Evolutionary conservation across 2,888 invertebrate species (phyloP), one percentile per base, ranked within the genome.

Genomic region (Drosophila kambysellisi): DNA sequence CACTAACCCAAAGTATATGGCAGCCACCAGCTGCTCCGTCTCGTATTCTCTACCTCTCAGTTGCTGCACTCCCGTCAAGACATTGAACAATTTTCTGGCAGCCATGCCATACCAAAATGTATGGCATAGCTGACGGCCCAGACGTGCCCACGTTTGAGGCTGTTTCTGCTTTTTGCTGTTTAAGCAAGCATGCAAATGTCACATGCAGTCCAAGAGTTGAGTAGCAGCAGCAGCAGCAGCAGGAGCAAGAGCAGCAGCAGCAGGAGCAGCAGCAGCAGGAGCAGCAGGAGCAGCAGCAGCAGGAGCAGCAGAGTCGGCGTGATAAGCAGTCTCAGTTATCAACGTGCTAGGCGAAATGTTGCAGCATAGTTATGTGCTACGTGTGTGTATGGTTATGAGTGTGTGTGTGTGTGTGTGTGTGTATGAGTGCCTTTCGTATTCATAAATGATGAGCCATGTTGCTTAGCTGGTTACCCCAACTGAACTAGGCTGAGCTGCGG

Each of bases 131-230:
- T 81, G 85, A 81, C 79, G 83, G 72, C 76, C 57, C 74, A 77
- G 66, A 75, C 80, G 67, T 79, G 76, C 73, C 73, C 68, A 58
- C 67, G 65, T 35, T 51, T 56, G 66, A 63, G 66, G 54, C 58
- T 50, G 69, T 56, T 70, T 50, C 63, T 77, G 70, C 74, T 71
- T 70, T 80, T 77, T 88, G 78, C 89, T 88, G 88, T 86, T 89
- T 79, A 88, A 88, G 86, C 86, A 89, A 84, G 82, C 89, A 90
- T 90, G 86, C 88, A 86, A 85, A 89, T 87, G 83, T 88, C 81
- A 87, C 83, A 78, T 85, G 89, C 81, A 84, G 71, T 70, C 68
- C 68, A 32, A 9, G 30, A 58, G 71, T 54, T 33, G 30, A 51
- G 52, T 15, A 39, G 39, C 39, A 17, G 39, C 39, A 39, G 8